Evolutionary conservation across 2,113 vertebrate species (phyloP).

Genomic region (Salvelinus alpinus): DNA sequence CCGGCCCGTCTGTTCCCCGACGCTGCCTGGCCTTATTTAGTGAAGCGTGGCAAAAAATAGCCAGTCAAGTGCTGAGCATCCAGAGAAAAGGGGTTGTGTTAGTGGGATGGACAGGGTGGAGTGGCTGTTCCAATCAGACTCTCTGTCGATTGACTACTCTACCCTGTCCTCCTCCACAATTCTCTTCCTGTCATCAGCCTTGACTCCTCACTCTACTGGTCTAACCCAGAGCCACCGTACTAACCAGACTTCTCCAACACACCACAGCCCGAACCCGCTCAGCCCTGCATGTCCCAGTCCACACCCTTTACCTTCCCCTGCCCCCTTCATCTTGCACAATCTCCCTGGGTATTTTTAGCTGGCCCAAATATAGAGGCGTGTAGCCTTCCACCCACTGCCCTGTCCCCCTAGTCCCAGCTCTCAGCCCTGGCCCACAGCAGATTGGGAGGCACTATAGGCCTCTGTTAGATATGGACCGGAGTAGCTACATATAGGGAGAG

Average conservation of each 20-base stretch:
- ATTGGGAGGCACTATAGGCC: conserved; percentile 42
- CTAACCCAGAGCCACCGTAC: background rate
- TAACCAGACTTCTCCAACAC: no score
- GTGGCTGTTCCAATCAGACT: conserved; percentile 57
- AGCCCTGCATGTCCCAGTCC: no score
- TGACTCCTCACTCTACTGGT: conserved; percentile 5
- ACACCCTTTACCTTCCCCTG: no score
- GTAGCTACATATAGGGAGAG: background rate
- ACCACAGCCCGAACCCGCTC: no score
- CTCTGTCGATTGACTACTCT: conserved; percentile 64
- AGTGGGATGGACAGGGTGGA: conserved; percentile 37
- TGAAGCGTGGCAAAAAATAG: conserved; percentile 96
- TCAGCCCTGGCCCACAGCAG: background rate
- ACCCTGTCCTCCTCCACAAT: conserved; percentile 2
- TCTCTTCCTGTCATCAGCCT: conserved; percentile 1
- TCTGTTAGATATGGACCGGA: conserved; percentile 62
- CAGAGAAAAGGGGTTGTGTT: conserved; percentile 37
- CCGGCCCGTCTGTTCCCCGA: conserved; percentile 23
- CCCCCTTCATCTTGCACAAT: background rate
- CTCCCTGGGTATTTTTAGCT: conserved; percentile 81
- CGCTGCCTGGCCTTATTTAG: conserved; percentile 91
- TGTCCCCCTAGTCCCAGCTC: conserved; percentile 13
- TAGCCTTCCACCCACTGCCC: conserved; percentile 51
- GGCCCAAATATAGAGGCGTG: conserved; percentile 74
- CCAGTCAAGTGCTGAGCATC: conserved; percentile 76